phyloP scores from a whole-genome alignment of 2,888 invertebrate genomes.

The Conchocele bisecta region DNA sequence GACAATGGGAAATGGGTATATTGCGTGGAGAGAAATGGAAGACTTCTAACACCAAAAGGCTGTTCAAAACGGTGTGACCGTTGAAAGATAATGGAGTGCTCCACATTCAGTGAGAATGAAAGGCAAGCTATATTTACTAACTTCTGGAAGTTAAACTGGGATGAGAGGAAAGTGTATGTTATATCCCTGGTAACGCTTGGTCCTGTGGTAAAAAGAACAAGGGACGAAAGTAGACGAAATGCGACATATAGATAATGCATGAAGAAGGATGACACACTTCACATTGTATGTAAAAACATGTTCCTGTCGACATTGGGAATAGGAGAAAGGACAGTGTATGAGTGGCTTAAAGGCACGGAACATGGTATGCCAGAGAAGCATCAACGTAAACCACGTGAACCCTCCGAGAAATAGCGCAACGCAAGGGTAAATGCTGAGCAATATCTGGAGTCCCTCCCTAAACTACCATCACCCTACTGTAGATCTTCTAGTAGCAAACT shows the following conservation, averaged over 20 bases:
- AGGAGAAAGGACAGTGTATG: no score
- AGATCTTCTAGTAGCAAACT: constrained; percentile 32
- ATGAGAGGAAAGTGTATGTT: constrained; percentile 3
- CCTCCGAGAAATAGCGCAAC: neutral
- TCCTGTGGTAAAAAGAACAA: no score
- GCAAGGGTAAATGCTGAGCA: neutral
- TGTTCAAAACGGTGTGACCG: constrained; percentile 7
- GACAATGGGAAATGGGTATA: neutral
- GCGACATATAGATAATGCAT: neutral
- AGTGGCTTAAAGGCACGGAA: no score
- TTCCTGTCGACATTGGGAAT: no score
- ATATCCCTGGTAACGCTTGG: constrained; percentile 1
- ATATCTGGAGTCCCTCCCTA: neutral
- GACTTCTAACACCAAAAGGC: neutral
- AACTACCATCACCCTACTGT: constrained; percentile 39
- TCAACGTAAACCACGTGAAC: neutral
- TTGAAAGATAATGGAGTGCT: neutral
- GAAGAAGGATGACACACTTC: neutral
- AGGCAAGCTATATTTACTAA: constrained; percentile 6
- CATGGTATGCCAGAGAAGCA: no score
- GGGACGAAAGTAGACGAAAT: no score
- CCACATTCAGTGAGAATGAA: neutral
- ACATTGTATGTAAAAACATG: neutral
- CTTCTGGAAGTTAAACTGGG: constrained; percentile 1
- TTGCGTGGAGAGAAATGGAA: constrained; percentile 3